Conservation (phyloP, 2,797 vertebrate genomes). For the Coreius guichenoti region DNA sequence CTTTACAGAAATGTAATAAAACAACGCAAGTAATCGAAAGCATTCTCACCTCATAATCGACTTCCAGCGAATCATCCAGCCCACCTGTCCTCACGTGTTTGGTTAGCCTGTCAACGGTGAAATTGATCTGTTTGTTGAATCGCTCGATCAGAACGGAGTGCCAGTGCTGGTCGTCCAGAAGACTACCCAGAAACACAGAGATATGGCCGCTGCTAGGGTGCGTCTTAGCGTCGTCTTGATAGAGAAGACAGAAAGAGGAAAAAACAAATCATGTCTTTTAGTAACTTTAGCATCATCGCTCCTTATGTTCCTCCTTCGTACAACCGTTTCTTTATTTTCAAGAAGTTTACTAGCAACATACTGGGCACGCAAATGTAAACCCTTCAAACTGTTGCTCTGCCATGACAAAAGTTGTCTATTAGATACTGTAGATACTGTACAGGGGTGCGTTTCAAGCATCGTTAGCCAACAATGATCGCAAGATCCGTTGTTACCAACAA, state of each 20-base stretch:
- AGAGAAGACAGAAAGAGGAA: background rate
- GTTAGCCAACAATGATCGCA: background rate
- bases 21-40: background rate
- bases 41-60: conserved; percentile 86
- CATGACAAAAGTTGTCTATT: too few relatives aligned
- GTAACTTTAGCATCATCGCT: background rate
- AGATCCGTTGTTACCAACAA: background rate
- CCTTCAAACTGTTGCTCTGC: background rate
- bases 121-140: conserved; percentile 89
- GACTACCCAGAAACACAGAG: conserved; percentile 83
- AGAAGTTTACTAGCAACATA: background rate
- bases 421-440: too few relatives aligned
- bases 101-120: conserved; percentile 89
- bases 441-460: background rate
- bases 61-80: conserved; percentile 82
- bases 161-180: conserved; percentile 96
- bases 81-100: conserved; percentile 85
- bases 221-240: conserved; percentile 81
- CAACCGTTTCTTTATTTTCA: background rate
- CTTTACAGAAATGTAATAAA: background rate
- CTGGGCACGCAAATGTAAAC: background rate
- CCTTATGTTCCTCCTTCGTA: background rate
- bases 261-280: background rate
- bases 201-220: conserved; percentile 76
- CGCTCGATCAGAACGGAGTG: conserved; percentile 90